Percentiles rank a stretch among this genome's conserved stretches.
phyloP scores from a whole-genome alignment of 2,888 invertebrate species.

The Agapostemon virescens region DNA sequence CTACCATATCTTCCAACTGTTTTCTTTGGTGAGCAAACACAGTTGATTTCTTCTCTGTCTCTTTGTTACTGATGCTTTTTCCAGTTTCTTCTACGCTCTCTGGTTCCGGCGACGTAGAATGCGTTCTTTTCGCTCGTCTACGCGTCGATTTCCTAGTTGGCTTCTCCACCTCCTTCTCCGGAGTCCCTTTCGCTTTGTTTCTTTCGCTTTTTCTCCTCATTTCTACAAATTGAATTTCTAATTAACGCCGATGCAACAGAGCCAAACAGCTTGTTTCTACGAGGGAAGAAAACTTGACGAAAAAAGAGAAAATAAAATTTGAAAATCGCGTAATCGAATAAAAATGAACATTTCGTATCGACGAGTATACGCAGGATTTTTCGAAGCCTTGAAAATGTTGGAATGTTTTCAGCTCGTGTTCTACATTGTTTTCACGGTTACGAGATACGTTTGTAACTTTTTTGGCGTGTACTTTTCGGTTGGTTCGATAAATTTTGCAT shows the following conservation, averaged over 20 bases:
- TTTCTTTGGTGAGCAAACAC: constrained; percentile 58
- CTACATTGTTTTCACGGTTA: background rate
- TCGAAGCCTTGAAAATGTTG: background rate
- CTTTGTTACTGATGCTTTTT: constrained; percentile 60
- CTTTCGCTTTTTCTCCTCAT: constrained; percentile 90
- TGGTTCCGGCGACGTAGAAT: constrained; percentile 82
- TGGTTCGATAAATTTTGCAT: background rate
- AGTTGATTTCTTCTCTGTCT: constrained; percentile 62
- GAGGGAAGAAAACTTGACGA: no score
- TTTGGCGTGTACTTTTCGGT: background rate
- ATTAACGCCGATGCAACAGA: background rate
- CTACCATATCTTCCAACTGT: constrained; percentile 54
- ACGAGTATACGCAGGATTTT: background rate
- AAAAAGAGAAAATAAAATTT: no score
- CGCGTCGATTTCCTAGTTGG: constrained; percentile 82
- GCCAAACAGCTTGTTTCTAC: background rate
- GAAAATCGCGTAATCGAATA: background rate
- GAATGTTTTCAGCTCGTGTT: background rate
- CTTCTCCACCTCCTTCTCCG: constrained; percentile 84
- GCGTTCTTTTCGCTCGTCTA: constrained; percentile 83
- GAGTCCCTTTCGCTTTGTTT: constrained; percentile 85
- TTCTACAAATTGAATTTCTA: constrained; percentile 66
- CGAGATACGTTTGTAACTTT: background rate
- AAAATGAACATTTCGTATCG: background rate
- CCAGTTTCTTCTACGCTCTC: constrained; percentile 80